Evolutionary conservation across 2,113 vertebrate genomes (phyloP).

Genomic region (Chelonoidis abingdonii): DNA sequence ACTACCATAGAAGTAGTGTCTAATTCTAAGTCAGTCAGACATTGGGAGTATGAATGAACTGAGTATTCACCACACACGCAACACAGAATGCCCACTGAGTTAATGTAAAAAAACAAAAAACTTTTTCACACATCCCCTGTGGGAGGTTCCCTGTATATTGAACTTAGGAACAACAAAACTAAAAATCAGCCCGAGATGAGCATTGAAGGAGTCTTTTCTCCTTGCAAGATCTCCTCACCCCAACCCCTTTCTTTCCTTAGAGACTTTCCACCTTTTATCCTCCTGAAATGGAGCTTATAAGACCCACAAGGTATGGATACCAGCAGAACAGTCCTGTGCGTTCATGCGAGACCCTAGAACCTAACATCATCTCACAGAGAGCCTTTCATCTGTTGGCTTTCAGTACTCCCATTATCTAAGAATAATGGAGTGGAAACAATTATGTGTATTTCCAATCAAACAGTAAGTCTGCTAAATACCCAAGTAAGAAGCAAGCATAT

Average conservation of each 20-base stretch:
- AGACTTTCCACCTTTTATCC: not conserved
- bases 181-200: not conserved
- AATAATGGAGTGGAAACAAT: not conserved
- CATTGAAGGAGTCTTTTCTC: not conserved
- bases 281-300: not conserved
- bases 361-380: not conserved
- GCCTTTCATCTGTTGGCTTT: not conserved
- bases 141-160: not conserved
- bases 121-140: not conserved
- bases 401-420: not conserved
- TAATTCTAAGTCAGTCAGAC: conserved; percentile 8
- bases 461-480: not conserved
- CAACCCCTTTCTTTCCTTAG: not conserved
- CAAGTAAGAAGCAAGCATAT: not conserved
- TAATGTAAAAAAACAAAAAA: not conserved
- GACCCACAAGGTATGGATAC: not conserved
- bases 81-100: not conserved
- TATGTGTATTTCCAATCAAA: not conserved
- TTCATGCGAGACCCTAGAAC: not conserved
- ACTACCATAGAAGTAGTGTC: conserved; percentile 1
- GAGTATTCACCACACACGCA: not conserved
- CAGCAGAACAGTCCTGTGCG: not conserved
- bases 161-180: not conserved
- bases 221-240: not conserved
- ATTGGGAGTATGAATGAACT: not conserved